phyloP scores from a whole-genome alignment of 2,888 invertebrate genomes.

The Matsumyia berberina region DNA sequence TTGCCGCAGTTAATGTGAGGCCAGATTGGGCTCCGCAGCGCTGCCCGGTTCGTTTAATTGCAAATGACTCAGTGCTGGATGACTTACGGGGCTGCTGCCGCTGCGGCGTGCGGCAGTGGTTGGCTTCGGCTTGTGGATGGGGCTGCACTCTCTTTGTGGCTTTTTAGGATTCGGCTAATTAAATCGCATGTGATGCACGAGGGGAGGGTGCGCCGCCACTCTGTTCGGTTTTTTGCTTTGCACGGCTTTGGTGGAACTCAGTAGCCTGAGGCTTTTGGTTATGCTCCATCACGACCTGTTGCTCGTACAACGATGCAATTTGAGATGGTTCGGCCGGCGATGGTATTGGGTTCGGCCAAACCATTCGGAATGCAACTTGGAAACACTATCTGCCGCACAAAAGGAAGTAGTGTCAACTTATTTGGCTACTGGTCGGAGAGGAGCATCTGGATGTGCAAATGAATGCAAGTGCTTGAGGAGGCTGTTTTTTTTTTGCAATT shows the following conservation, averaged over 20 bases:
- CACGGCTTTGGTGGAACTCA: conserved; percentile 42
- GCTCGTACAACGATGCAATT: conserved; percentile 62
- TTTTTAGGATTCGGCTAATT: conserved; percentile 73
- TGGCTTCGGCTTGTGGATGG: conserved; percentile 33
- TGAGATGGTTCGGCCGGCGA: conserved; percentile 40
- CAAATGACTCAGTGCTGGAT: conserved; percentile 67
- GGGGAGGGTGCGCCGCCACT: conserved; percentile 8
- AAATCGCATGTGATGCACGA: conserved; percentile 59
- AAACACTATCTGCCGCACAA: conserved; percentile 20
- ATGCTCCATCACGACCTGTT: conserved; percentile 72
- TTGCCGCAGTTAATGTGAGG: conserved; percentile 75
- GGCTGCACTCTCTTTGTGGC: conserved; percentile 63
- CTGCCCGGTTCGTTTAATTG: conserved; percentile 72
- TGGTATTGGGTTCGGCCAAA: conserved; percentile 18
- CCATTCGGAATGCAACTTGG: conserved; percentile 7
- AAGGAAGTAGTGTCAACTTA: conserved; percentile 67
- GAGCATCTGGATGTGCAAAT: conserved; percentile 33
- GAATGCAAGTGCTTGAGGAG: conserved; percentile 61
- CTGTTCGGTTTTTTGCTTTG: conserved; percentile 4
- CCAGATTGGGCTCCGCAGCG: conserved; percentile 69
- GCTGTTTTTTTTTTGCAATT: conserved; percentile 30
- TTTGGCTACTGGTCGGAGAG: conserved; percentile 37
- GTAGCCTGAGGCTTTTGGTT: conserved; percentile 61
- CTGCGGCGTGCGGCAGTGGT: conserved; percentile 34
- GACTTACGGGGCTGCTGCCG: conserved; percentile 56